Evolutionary conservation across 2,797 vertebrate genomes (phyloP).

Genomic region (Sebastes matsubarae): DNA sequence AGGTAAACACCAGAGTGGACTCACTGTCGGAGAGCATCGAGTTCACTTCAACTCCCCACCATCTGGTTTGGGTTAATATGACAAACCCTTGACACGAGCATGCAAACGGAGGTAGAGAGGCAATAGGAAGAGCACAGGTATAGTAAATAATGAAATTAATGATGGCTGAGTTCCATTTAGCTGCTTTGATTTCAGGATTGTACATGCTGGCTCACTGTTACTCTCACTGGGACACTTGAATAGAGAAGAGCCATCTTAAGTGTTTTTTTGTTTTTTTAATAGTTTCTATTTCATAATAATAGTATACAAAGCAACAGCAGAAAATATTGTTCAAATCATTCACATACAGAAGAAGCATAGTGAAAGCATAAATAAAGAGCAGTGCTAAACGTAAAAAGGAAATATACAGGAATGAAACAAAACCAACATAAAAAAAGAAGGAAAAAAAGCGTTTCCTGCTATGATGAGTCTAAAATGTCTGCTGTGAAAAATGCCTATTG

Average conservation of each 20-base stretch:
- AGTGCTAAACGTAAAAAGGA: no score
- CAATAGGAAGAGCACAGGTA: neutral
- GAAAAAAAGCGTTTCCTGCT: neutral
- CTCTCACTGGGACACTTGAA: no score
- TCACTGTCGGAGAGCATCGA: neutral
- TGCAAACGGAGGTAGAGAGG: neutral
- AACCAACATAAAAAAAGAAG: no score
- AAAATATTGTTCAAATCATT: no score
- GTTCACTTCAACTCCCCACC: neutral
- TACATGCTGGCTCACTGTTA: neutral
- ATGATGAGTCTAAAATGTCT: neutral
- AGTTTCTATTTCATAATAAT: no score
- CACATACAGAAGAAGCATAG: no score
- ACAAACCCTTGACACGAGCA: neutral
- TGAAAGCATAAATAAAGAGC: no score
- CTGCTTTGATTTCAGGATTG: neutral
- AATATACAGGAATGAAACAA: no score
- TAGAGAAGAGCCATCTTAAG: no score
- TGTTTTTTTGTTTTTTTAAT: no score
- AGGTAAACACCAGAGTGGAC: neutral
- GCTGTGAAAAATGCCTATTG: no score
- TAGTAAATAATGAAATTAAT: neutral
- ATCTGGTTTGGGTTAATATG: slow-evolving; percentile 16
- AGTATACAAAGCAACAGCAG: no score
- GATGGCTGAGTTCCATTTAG: neutral